Evolutionary conservation across 2,113 vertebrate species (phyloP).

Genomic region (Uropsilus gracilis): DNA sequence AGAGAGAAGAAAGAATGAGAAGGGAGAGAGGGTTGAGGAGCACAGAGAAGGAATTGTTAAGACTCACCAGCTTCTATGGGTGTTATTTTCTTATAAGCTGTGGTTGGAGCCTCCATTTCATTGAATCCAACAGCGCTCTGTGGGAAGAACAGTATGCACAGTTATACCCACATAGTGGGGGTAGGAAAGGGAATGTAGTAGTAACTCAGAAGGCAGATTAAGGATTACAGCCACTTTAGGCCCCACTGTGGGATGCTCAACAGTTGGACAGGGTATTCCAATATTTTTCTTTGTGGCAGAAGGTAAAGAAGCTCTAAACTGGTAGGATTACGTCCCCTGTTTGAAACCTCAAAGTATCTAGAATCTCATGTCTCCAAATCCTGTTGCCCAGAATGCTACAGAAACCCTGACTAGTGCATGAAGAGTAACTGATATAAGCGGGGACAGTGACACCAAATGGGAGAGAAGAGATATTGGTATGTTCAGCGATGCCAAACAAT

Average conservation of each 20-base stretch:
- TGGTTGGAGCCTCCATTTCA: slow-evolving; percentile 90
- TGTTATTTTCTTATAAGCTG: slow-evolving; percentile 91
- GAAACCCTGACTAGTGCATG: not conserved
- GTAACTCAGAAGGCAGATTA: not conserved
- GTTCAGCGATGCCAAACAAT: not conserved
- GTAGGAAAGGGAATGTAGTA: not conserved
- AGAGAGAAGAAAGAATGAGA: not conserved
- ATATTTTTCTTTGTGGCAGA: slow-evolving; percentile 14
- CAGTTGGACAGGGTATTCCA: not conserved
- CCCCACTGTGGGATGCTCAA: not conserved
- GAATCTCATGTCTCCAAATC: not conserved
- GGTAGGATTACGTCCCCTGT: not conserved
- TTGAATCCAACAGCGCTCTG: slow-evolving; percentile 92
- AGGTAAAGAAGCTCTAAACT: not conserved
- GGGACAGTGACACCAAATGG: not conserved
- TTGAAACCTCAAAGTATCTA: not conserved
- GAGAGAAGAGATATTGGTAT: not conserved
- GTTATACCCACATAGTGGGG: too few species aligned
- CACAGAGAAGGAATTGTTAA: not conserved
- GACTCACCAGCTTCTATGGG: slow-evolving; percentile 92
- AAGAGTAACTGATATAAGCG: not conserved
- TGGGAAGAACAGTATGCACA: not conserved
- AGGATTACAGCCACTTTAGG: not conserved
- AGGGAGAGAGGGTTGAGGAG: not conserved
- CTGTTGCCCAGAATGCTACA: not conserved